Base-by-base conservation (phyloP, 2,797 vertebrate genomes). In the Artibeus lituratus region DNA sequence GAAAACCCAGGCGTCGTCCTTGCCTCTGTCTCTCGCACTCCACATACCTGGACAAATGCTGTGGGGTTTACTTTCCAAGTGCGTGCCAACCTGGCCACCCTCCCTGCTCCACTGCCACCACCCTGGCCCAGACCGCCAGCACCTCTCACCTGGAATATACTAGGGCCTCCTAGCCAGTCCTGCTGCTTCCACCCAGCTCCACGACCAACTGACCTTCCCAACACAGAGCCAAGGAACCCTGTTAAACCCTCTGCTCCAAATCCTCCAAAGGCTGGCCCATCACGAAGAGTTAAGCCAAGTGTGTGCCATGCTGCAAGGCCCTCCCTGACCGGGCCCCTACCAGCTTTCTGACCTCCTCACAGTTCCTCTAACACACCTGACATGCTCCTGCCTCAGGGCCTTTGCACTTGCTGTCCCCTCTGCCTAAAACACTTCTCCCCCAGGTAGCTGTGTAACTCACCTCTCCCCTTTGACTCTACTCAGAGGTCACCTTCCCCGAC, bases 121-220 rank as follows among this genome's bases (percentile, higher is more conserved):
- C 21, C 24, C 42, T 29, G 49, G 65, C 76, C 15, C 0, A 0
- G 51, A 19, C 82, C 35, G 16, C 55, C 8, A 3, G 32, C 72
- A 4, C 21, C 59, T 65, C 62, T 90, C 77, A 37, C 26, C 55
- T 18, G 57, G 57, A 19, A 53, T 69, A 32, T 10, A 7, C 24
- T 8, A 3, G 2, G 18, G 8, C 80, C 26, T 73, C 39, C 37
- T 44, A 39, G 26, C 21, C 10, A 18, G 42, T 57, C 39, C 62
- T 21, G 42, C 21, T 22, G 9, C 19, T 90, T 67, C 87, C 16
- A 2, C 21, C 10, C 72, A 51, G 29, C 35, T 55, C 57, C 22
- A 10, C 69, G 18, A 2, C 19, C 0, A 1, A 42, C 19, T 0
- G 2, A 42, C 42, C 32, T 5, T 24, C n/a, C 84, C 37, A 12